These are phyloP conservation scores for Melinopterus prodromus DNA, from an alignment of 2,888 invertebrate genomes.

Conservation along the genomic window DNA sequence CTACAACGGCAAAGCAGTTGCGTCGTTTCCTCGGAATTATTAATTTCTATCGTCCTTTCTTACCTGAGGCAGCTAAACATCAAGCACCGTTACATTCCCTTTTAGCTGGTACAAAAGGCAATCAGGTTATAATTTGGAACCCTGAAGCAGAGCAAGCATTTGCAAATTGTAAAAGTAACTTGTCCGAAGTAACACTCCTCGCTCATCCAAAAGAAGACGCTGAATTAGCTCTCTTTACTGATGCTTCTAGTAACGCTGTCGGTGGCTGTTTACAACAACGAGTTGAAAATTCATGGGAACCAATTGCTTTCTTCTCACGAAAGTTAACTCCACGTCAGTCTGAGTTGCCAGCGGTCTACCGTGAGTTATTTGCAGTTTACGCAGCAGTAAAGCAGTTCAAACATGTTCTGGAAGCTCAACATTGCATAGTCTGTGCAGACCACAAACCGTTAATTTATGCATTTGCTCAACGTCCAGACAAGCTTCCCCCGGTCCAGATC, in stretches of 20 bases:
- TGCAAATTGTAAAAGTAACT: neutral
- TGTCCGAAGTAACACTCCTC: neutral
- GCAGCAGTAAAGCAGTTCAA: neutral
- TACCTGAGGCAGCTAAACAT: neutral
- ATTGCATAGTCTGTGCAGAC: neutral
- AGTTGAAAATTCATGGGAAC: neutral
- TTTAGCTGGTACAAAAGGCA: neutral
- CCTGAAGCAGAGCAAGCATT: neutral
- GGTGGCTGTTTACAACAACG: neutral
- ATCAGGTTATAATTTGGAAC: too few species aligned
- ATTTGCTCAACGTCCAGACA: neutral
- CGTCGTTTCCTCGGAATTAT: neutral
- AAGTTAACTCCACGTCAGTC: neutral
- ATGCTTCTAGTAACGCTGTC: neutral
- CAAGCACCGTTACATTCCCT: neutral
- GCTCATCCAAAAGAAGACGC: neutral
- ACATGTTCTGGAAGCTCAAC: neutral
- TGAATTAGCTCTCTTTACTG: neutral
- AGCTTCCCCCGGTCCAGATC: too few species aligned
- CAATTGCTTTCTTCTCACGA: neutral
- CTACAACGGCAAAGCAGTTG: neutral
- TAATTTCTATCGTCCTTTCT: neutral
- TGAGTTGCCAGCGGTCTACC: neutral
- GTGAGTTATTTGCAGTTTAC: neutral
- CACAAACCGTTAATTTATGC: neutral